These are phyloP conservation scores for Lophura nycthemera DNA, from an alignment of 2,113 vertebrate species.

Conservation along the genomic window DNA sequence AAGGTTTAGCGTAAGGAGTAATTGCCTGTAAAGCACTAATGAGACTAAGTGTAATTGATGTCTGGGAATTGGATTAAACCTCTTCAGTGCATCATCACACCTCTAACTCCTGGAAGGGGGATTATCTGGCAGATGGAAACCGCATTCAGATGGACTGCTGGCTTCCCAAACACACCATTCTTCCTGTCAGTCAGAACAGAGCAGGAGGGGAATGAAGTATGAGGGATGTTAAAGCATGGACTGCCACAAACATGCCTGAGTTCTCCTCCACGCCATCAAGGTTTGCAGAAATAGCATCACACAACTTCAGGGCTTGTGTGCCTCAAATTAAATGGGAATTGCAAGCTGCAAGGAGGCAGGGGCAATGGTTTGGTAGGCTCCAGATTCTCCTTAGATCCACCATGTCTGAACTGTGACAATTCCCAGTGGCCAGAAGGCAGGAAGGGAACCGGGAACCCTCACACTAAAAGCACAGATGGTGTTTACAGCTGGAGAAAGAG, in stretches of 20 bases:
- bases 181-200: background rate
- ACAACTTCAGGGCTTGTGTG: background rate
- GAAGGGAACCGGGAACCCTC: background rate
- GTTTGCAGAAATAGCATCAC: background rate
- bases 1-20: constrained; percentile 1
- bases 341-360: background rate
- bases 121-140: background rate
- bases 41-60: background rate
- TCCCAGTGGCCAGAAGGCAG: background rate
- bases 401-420: accelerated
- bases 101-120: background rate
- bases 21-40: constrained; percentile 7
- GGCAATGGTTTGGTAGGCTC: background rate
- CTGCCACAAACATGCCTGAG: background rate
- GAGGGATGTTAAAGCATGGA: background rate
- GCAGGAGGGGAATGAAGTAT: background rate
- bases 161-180: background rate
- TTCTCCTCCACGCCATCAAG: background rate
- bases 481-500: background rate
- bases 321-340: background rate
- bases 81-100: background rate
- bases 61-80: constrained; percentile 21
- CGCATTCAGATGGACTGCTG: background rate
- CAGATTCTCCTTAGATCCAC: background rate
- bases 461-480: background rate